phyloP scores from a whole-genome alignment of 92 coral and sea anemone genomes.

The Porites rus region DNA sequence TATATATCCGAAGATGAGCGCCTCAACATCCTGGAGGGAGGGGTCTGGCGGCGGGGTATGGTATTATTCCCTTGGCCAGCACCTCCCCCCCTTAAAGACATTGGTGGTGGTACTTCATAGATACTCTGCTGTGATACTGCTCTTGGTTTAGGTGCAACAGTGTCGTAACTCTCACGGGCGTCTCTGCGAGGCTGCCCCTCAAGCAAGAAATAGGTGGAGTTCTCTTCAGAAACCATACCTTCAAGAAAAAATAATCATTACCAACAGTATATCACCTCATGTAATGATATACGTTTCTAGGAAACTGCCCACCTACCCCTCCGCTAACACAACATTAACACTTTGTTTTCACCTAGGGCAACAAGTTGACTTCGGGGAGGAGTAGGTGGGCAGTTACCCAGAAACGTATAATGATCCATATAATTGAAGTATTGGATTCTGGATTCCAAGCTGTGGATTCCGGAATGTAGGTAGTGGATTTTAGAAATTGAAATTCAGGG shows the following conservation, averaged over 20 bases:
- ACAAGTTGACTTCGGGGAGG: too few relatives aligned
- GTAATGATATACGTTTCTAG: too few relatives aligned
- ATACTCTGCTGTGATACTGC: constrained; percentile 34
- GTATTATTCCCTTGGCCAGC: constrained; percentile 37
- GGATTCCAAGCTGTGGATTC: too few relatives aligned
- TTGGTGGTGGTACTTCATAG: constrained; percentile 67
- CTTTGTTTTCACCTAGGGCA: too few relatives aligned
- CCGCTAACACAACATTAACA: too few relatives aligned
- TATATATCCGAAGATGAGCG: constrained; percentile 25
- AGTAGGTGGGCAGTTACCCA: too few relatives aligned
- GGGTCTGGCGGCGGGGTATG: not conserved
- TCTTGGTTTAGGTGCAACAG: constrained; percentile 31
- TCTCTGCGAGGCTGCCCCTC: constrained; percentile 26
- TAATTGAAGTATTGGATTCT: too few relatives aligned
- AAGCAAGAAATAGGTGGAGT: constrained; percentile 50
- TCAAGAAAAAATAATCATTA: not conserved
- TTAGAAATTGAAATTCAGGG: too few relatives aligned
- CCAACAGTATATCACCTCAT: too few relatives aligned
- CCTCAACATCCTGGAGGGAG: constrained; percentile 14
- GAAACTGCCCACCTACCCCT: too few relatives aligned
- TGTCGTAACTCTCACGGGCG: constrained; percentile 38
- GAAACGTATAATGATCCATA: too few relatives aligned
- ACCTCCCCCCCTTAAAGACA: constrained; percentile 7
- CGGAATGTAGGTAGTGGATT: too few relatives aligned
- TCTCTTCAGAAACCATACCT: constrained; percentile 68